Evolutionary conservation across 2,797 vertebrate species (phyloP).

Genomic region (Myripristis murdjan): DNA sequence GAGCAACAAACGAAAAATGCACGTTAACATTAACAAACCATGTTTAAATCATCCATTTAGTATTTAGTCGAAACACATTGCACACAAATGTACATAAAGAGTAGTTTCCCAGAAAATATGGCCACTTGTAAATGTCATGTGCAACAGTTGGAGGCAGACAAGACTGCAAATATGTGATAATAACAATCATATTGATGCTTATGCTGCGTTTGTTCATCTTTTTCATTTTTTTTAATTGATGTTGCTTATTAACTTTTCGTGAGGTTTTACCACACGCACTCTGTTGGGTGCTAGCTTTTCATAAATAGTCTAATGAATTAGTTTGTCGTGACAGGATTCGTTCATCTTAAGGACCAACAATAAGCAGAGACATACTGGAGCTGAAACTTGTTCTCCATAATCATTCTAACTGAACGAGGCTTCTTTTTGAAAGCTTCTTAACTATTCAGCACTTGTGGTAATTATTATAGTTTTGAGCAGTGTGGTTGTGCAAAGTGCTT

Average conservation of each 20-base stretch:
- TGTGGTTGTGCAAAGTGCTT: constrained; percentile 53
- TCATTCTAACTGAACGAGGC: constrained; percentile 14
- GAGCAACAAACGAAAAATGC: too few relatives aligned
- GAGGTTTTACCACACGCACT: not conserved
- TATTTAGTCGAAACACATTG: too few relatives aligned
- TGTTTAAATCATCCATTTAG: too few relatives aligned
- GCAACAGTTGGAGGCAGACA: not conserved
- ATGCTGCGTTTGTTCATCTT: not conserved
- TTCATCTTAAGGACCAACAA: constrained; percentile 2
- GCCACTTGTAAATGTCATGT: too few relatives aligned
- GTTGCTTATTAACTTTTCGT: not conserved
- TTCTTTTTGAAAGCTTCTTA: constrained; percentile 51
- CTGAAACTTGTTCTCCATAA: constrained; percentile 37
- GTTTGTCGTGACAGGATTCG: constrained; percentile 12
- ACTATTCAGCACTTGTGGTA: constrained; percentile 64
- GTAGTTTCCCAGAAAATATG: too few relatives aligned
- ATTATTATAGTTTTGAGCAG: constrained; percentile 60
- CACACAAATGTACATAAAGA: too few relatives aligned
- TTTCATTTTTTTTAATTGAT: not conserved
- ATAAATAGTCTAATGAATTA: constrained; percentile 15
- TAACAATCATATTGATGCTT: not conserved
- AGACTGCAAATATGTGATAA: not conserved
- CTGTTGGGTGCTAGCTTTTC: not conserved
- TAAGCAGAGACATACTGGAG: constrained; percentile 6
- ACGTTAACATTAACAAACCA: too few relatives aligned